Percentiles rank a stretch among this genome's conserved stretches.
These are phyloP conservation scores for Criorhina ranunculi DNA, from an alignment of 2,888 invertebrate genomes.

Conservation along the genomic window DNA sequence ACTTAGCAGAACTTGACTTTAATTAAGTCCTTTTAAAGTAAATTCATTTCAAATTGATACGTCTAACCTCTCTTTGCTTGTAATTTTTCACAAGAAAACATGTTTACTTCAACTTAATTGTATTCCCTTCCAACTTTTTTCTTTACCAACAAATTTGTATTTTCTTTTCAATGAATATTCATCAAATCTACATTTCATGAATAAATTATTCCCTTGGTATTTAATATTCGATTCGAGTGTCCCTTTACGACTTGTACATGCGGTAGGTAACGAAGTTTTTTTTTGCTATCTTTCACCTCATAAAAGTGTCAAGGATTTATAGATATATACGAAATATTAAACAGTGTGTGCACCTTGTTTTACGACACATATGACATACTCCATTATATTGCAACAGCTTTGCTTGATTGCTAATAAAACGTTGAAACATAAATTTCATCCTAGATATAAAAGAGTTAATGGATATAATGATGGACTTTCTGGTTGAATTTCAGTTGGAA, in stretches of 20 bases:
- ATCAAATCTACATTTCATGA: conserved; percentile 17
- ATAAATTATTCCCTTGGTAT: conserved; percentile 9
- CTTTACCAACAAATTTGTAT: not conserved
- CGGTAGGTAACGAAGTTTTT: not conserved
- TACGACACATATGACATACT: not conserved
- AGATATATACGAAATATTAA: no score
- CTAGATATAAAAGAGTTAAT: not conserved
- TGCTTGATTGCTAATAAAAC: conserved; percentile 3
- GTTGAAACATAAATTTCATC: not conserved
- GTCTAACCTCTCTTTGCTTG: no score
- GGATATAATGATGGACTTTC: not conserved
- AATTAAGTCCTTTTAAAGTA: no score
- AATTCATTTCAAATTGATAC: no score
- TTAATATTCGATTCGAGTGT: not conserved
- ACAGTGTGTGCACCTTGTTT: conserved; percentile 9
- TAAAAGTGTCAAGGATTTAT: conserved; percentile 9
- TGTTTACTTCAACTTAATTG: not conserved
- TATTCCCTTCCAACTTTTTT: not conserved
- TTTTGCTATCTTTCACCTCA: not conserved
- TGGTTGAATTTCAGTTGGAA: not conserved
- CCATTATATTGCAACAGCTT: not conserved
- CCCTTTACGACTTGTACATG: conserved; percentile 8
- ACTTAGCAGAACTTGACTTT: no score
- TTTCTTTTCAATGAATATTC: conserved; percentile 20
- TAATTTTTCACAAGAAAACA: not conserved